A percentile compares a stretch with the other conserved stretches of the same genome.
phyloP scores from a whole-genome alignment of 2,888 invertebrate species.

The Stenoptilia bipunctidactyla region DNA sequence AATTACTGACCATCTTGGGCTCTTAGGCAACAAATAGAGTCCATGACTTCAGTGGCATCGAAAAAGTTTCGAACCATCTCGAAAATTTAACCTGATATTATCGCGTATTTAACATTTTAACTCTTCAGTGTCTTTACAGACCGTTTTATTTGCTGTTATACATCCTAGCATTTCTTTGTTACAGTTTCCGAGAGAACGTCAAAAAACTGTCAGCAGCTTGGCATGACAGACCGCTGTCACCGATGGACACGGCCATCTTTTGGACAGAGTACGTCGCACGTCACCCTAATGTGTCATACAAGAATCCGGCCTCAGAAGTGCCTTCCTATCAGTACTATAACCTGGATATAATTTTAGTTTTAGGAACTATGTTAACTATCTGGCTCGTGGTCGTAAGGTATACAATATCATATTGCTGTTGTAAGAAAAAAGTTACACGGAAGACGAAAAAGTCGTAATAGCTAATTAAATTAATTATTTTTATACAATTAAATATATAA shows the following conservation, averaged over 20 bases:
- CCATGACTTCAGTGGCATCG: too few relatives aligned
- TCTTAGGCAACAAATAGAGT: too few relatives aligned
- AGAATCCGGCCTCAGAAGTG: constrained; percentile 65
- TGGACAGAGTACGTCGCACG: constrained; percentile 76
- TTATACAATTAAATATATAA: too few relatives aligned
- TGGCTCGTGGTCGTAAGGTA: background rate
- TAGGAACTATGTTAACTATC: constrained; percentile 16
- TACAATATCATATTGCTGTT: background rate
- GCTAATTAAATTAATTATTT: too few relatives aligned
- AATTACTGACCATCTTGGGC: too few relatives aligned
- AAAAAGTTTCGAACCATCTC: too few relatives aligned
- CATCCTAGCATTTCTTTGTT: constrained; percentile 22
- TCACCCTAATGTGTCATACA: constrained; percentile 55
- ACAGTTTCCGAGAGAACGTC: constrained; percentile 48
- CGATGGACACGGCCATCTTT: constrained; percentile 72
- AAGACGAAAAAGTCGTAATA: too few relatives aligned
- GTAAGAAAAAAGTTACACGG: too few relatives aligned
- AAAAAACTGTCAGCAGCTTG: constrained; percentile 63
- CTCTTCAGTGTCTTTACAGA: too few relatives aligned
- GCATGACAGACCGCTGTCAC: constrained; percentile 70
- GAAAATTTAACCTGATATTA: too few relatives aligned
- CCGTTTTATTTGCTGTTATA: too few relatives aligned
- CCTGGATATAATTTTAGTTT: constrained; percentile 33
- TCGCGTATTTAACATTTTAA: too few relatives aligned
- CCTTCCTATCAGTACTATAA: constrained; percentile 64